These are phyloP conservation scores for Drosophila kokeensis DNA, from an alignment of 2,888 invertebrate species.

Conservation along the genomic window DNA sequence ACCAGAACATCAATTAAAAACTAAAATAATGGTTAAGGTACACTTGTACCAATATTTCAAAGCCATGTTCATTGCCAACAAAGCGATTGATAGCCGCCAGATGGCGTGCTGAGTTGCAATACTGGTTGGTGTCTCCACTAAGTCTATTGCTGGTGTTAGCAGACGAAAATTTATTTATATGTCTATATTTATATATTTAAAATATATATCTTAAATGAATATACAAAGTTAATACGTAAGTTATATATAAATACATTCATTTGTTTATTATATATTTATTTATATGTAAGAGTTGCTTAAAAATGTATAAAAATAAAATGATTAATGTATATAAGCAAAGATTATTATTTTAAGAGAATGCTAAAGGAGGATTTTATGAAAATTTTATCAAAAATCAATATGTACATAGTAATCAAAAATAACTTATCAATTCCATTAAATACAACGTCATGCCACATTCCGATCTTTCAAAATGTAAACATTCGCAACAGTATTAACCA, in stretches of 20 bases:
- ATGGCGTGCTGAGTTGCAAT: constrained; percentile 4
- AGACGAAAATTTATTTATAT: not conserved
- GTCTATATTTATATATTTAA: not conserved
- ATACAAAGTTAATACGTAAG: too few relatives aligned
- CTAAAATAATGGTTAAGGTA: not conserved
- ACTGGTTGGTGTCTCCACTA: constrained; percentile 21
- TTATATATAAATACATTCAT: not conserved
- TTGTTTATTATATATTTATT: not conserved
- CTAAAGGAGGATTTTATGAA: not conserved
- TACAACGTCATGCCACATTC: not conserved
- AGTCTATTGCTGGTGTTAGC: not conserved
- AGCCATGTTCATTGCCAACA: not conserved
- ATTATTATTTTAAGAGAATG: not conserved
- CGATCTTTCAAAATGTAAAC: constrained; percentile 7
- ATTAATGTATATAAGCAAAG: not conserved
- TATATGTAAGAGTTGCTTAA: not conserved
- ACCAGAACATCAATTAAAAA: not conserved
- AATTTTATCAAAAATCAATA: not conserved
- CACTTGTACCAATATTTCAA: not conserved
- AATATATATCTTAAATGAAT: not conserved
- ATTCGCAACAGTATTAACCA: not conserved
- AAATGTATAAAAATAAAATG: not conserved
- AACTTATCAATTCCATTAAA: not conserved
- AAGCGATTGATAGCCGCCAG: not conserved
- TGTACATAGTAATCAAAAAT: not conserved